Conservation (phyloP, 2,797 vertebrate genomes). For the Poecilia velifera region DNA sequence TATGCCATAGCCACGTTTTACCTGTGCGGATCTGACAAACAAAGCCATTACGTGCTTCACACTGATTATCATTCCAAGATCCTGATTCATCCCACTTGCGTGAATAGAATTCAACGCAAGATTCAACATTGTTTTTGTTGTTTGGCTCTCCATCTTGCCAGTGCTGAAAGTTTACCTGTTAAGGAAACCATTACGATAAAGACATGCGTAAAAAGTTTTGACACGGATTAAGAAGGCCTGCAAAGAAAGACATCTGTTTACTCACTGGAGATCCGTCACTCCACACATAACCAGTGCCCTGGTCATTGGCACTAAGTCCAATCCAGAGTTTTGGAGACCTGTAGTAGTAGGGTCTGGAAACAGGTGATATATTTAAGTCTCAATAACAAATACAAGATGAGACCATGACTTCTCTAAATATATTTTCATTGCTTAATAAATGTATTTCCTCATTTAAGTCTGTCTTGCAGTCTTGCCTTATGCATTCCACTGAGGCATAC, state of each 20-base stretch:
- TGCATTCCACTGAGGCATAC: too few relatives aligned
- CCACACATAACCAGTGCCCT: constrained; percentile 85
- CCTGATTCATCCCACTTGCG: background rate
- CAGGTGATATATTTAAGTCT: too few relatives aligned
- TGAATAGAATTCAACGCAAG: constrained; percentile 77
- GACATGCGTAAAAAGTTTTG: background rate
- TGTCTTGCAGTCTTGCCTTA: too few relatives aligned
- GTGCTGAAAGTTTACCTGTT: constrained; percentile 84
- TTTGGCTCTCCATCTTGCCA: constrained; percentile 89
- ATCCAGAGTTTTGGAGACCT: constrained; percentile 78
- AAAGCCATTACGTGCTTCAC: constrained; percentile 81
- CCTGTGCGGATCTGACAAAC: constrained; percentile 89
- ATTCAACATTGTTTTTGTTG: constrained; percentile 85
- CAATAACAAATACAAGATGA: too few relatives aligned
- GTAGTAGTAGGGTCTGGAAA: too few relatives aligned
- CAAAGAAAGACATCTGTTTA: constrained; percentile 36
- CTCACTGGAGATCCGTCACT: constrained; percentile 89
- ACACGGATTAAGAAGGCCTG: background rate
- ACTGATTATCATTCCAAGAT: constrained; percentile 87
- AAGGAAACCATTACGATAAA: background rate
- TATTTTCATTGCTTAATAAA: too few relatives aligned
- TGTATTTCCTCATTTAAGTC: too few relatives aligned
- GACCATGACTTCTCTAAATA: too few relatives aligned
- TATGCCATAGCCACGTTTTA: constrained; percentile 40
- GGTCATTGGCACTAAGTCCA: constrained; percentile 84